phyloP scores from a whole-genome alignment of 2,797 vertebrate genomes.

The Picus viridis region DNA sequence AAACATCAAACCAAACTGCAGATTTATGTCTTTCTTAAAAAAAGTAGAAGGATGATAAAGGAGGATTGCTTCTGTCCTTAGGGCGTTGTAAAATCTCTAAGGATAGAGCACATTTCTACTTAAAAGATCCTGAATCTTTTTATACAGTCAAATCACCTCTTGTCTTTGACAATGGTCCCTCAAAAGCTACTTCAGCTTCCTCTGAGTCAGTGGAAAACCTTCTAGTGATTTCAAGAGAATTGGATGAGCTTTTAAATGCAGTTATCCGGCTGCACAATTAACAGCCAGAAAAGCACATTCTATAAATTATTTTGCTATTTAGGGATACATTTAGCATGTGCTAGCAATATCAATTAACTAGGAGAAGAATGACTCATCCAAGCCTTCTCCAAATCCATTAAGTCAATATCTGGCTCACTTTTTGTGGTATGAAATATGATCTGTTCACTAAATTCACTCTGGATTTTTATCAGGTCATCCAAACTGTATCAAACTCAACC shows the following conservation, averaged over 20 bases:
- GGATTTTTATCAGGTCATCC: conserved; percentile 37
- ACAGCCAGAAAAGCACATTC: conserved; percentile 68
- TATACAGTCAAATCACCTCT: conserved; percentile 37
- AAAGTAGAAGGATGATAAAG: neutral
- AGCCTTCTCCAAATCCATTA: conserved; percentile 59
- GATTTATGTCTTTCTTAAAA: neutral
- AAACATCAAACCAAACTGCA: neutral
- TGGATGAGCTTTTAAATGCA: conserved; percentile 60
- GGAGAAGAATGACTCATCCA: conserved; percentile 66
- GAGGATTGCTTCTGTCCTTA: neutral
- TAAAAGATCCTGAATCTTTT: conserved; percentile 1
- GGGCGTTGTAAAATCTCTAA: neutral
- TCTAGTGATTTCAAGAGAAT: conserved; percentile 58
- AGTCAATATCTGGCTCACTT: conserved; percentile 68
- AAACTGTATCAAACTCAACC: conserved; percentile 19
- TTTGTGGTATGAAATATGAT: conserved; percentile 49
- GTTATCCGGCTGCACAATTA: conserved; percentile 71
- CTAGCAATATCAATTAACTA: conserved; percentile 60
- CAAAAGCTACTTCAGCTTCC: conserved; percentile 62
- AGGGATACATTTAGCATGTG: conserved; percentile 63
- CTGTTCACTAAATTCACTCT: conserved; percentile 32
- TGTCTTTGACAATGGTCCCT: conserved; percentile 47
- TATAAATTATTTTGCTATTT: conserved; percentile 70
- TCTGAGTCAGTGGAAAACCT: conserved; percentile 68
- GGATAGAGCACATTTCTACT: neutral